Evolutionary conservation across 2,113 vertebrate genomes (phyloP).

Genomic region (Aphyosemion australe): DNA sequence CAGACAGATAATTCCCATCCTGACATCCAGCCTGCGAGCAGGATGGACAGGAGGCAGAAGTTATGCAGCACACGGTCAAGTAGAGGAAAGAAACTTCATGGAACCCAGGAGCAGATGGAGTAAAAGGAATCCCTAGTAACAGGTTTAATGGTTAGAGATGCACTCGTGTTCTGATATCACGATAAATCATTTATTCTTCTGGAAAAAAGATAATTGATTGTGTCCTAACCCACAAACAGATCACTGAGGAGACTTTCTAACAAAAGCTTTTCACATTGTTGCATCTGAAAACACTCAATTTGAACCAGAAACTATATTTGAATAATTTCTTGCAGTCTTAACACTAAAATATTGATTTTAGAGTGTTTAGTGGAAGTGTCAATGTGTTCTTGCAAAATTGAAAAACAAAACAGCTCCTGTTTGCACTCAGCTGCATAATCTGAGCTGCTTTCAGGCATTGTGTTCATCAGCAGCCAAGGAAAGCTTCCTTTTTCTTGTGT

Average conservation of each 20-base stretch:
- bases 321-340: slow-evolving; percentile 32
- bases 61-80: slow-evolving; percentile 46
- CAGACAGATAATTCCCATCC: slow-evolving; percentile 55
- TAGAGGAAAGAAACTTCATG: slow-evolving; percentile 17
- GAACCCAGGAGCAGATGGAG: neutral
- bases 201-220: too few relatives aligned
- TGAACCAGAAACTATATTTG: slow-evolving; percentile 1
- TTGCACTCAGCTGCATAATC: slow-evolving; percentile 48
- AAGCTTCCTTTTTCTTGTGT: slow-evolving; percentile 44
- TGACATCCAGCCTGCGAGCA: slow-evolving; percentile 47
- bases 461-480: slow-evolving; percentile 53
- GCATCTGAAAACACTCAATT: neutral
- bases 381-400: slow-evolving; percentile 30
- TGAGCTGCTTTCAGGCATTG: slow-evolving; percentile 51
- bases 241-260: slow-evolving; percentile 11
- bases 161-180: too few relatives aligned
- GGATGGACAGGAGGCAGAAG: slow-evolving; percentile 46
- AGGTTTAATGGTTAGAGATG: too few relatives aligned
- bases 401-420: slow-evolving; percentile 51
- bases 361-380: slow-evolving; percentile 30
- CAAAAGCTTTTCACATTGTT: slow-evolving; percentile 19
- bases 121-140: too few relatives aligned
- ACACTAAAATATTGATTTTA: slow-evolving; percentile 59
- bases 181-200: too few relatives aligned
- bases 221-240: too few relatives aligned